phyloP scores from a whole-genome alignment of 2,888 invertebrate genomes.

The Calephelis perditalis region DNA sequence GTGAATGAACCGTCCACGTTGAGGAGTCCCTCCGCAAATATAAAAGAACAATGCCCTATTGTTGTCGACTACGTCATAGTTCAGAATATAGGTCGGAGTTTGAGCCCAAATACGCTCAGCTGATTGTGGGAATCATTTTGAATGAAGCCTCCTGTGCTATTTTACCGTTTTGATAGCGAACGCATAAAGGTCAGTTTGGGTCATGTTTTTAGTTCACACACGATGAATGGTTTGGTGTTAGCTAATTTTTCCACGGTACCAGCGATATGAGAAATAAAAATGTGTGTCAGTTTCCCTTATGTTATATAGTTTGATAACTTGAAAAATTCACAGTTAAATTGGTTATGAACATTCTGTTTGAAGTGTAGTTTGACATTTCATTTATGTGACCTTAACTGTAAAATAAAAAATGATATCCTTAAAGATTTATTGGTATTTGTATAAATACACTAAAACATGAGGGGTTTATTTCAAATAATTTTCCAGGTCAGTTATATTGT shows the following conservation, averaged over 20 bases:
- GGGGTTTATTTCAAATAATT: too few species aligned
- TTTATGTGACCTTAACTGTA: too few species aligned
- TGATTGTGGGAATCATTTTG: constrained; percentile 58
- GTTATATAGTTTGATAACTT: constrained; percentile 1
- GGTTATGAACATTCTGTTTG: not conserved
- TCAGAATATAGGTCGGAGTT: constrained; percentile 70
- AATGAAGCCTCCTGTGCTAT: constrained; percentile 38
- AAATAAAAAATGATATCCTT: too few species aligned
- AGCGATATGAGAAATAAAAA: constrained; percentile 5
- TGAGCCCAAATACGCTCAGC: constrained; percentile 71
- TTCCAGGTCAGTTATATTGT: too few species aligned
- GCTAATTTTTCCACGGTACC: constrained; percentile 9
- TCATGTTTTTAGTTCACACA: constrained; percentile 8
- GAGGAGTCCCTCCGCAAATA: constrained; percentile 71
- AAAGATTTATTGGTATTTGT: too few species aligned
- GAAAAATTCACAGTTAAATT: not conserved
- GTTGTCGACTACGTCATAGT: constrained; percentile 71
- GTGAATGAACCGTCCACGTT: constrained; percentile 71
- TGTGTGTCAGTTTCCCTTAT: constrained; percentile 10
- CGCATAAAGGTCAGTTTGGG: constrained; percentile 22
- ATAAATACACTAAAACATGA: too few species aligned
- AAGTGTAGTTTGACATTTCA: too few species aligned
- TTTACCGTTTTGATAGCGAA: constrained; percentile 32
- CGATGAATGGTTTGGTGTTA: not conserved
- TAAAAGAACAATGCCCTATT: constrained; percentile 77